Conservation (phyloP, 92 coral and sea anemone species). For the Pocillopora grandis region DNA sequence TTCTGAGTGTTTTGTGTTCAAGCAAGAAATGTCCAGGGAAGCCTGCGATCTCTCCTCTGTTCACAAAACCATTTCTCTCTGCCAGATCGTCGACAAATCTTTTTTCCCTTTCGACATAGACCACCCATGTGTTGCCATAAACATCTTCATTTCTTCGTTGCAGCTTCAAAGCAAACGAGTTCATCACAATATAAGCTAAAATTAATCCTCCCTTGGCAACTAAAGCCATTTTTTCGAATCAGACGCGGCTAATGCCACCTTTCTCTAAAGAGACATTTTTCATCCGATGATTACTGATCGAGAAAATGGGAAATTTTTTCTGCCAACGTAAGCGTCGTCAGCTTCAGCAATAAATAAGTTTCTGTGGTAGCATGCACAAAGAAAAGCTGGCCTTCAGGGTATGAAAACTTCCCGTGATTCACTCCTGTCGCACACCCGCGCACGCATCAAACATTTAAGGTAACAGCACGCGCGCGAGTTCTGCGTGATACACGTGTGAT, state of each 20-base stretch:
- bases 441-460: not conserved
- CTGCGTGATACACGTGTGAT: no score
- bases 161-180: conserved; percentile 30
- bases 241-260: not conserved
- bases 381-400: not conserved
- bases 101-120: conserved; percentile 75
- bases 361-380: conserved; percentile 36
- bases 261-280: conserved; percentile 20
- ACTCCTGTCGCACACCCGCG: conserved; percentile 21
- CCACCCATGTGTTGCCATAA: conserved; percentile 96
- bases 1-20: conserved; percentile 69
- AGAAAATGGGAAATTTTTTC: not conserved
- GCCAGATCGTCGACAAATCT: conserved; percentile 89
- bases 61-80: conserved; percentile 74
- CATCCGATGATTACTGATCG: conserved; percentile 11
- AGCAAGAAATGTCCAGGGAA: conserved; percentile 81
- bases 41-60: conserved; percentile 83
- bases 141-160: conserved; percentile 18
- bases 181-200: conserved; percentile 35
- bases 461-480: not conserved
- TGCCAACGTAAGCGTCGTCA: conserved; percentile 7
- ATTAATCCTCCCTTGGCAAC: conserved; percentile 23
- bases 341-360: conserved; percentile 9
- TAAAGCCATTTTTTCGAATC: conserved; percentile 17
- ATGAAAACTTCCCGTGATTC: conserved; percentile 43